These are phyloP conservation scores for Caerostris darwini DNA, from an alignment of 1,140 invertebrate genomes.

Conservation along the genomic window DNA sequence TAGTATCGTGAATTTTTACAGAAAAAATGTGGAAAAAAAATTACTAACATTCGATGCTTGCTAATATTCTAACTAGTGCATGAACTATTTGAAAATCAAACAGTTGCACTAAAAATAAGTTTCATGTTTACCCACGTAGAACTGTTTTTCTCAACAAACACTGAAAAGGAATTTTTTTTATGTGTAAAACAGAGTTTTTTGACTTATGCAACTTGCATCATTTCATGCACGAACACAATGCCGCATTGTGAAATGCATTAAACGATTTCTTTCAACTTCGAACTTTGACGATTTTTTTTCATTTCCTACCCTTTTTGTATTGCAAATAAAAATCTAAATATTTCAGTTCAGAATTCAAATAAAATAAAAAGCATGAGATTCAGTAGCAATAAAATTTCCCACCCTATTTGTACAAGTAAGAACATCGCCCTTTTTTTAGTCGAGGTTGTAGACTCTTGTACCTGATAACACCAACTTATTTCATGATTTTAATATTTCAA, in stretches of 20 bases:
- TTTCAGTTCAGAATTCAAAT: neutral
- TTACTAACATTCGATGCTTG: too few species aligned
- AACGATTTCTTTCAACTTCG: neutral
- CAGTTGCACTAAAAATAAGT: too few species aligned
- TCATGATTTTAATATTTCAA: too few species aligned
- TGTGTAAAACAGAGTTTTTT: neutral
- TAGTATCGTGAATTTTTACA: too few species aligned
- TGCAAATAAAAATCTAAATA: slow-evolving; percentile 5
- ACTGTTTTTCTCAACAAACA: neutral
- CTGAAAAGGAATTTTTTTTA: neutral
- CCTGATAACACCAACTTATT: too few species aligned
- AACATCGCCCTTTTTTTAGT: too few species aligned
- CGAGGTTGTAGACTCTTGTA: too few species aligned
- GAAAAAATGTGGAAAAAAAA: too few species aligned
- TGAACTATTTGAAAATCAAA: too few species aligned
- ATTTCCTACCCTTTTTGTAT: neutral
- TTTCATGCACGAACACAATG: neutral
- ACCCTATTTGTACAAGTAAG: neutral
- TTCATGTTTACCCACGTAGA: neutral
- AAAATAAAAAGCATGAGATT: neutral
- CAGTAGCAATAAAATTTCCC: neutral
- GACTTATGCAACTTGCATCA: neutral
- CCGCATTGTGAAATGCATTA: neutral
- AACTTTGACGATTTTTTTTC: neutral
- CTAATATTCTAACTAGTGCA: too few species aligned